phyloP scores from a whole-genome alignment of 2,888 invertebrate genomes.

The Nemoura dubitans region DNA sequence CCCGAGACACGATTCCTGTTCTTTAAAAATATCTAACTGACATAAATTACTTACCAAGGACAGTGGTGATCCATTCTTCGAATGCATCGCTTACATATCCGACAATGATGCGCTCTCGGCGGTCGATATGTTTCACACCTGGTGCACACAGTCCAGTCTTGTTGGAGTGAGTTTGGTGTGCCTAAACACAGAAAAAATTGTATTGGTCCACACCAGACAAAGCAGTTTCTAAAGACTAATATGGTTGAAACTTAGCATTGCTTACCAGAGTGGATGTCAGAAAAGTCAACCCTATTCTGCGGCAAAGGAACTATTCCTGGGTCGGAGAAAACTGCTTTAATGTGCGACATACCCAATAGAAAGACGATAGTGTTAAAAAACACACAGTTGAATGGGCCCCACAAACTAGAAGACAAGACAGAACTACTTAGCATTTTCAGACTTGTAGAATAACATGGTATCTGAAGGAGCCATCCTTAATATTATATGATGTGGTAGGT shows the following conservation, averaged over 20 bases:
- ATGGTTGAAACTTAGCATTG: slow-evolving; percentile 39
- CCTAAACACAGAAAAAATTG: slow-evolving; percentile 38
- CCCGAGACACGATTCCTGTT: slow-evolving; percentile 39
- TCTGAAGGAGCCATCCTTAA: too few relatives aligned
- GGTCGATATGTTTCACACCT: slow-evolving; percentile 84
- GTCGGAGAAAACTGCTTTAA: slow-evolving; percentile 89
- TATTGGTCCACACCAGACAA: background rate
- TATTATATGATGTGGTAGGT: too few relatives aligned
- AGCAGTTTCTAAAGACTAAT: background rate
- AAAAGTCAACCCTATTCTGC: slow-evolving; percentile 77
- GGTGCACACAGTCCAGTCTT: slow-evolving; percentile 82
- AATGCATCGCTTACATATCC: slow-evolving; percentile 85
- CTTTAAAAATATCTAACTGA: background rate
- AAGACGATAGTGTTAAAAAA: slow-evolving; percentile 82
- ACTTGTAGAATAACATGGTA: too few relatives aligned
- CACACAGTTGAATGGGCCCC: slow-evolving; percentile 83
- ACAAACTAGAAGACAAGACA: slow-evolving; percentile 68
- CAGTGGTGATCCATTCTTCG: slow-evolving; percentile 87
- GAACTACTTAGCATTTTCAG: too few relatives aligned
- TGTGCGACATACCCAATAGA: slow-evolving; percentile 77
- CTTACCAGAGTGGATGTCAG: slow-evolving; percentile 76
- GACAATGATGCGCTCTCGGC: slow-evolving; percentile 87
- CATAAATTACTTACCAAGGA: slow-evolving; percentile 68
- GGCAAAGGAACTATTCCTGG: slow-evolving; percentile 87
- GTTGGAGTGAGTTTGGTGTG: slow-evolving; percentile 62